Conservation (phyloP, 1,140 invertebrate genomes). For the Heliothis virescens region DNA sequence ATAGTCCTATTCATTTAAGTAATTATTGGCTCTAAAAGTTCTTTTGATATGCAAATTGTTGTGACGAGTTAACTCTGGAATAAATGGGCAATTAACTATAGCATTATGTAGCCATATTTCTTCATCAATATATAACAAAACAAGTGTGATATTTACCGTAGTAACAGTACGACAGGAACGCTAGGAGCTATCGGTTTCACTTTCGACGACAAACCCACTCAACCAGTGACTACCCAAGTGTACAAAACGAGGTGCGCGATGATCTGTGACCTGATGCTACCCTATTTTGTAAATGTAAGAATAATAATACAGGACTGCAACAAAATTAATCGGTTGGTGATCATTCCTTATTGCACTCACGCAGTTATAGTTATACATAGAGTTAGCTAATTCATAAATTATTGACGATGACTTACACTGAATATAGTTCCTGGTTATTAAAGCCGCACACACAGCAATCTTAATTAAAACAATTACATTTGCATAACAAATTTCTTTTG, state of each 20-base stretch:
- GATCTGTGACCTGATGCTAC: constrained; percentile 15
- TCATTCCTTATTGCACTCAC: too few relatives aligned
- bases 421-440: background rate
- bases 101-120: too few relatives aligned
- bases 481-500: constrained; percentile 34
- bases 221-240: background rate
- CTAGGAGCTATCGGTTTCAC: background rate
- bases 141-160: too few relatives aligned
- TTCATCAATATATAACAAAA: background rate
- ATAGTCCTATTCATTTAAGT: too few relatives aligned
- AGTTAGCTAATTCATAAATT: background rate
- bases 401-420: background rate
- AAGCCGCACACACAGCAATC: background rate
- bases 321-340: background rate
- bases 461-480: constrained; percentile 7
- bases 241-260: background rate
- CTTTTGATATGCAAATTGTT: too few relatives aligned
- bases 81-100: too few relatives aligned
- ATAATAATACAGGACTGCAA: background rate
- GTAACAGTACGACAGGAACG: background rate
- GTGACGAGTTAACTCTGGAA: too few relatives aligned
- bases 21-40: too few relatives aligned
- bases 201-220: constrained; percentile 6
- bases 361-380: too few relatives aligned
- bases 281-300: background rate